Evolutionary conservation across 2,888 invertebrate species (phyloP), one percentile per base, ranked within the genome.

Genomic region (Aelia acuminata): DNA sequence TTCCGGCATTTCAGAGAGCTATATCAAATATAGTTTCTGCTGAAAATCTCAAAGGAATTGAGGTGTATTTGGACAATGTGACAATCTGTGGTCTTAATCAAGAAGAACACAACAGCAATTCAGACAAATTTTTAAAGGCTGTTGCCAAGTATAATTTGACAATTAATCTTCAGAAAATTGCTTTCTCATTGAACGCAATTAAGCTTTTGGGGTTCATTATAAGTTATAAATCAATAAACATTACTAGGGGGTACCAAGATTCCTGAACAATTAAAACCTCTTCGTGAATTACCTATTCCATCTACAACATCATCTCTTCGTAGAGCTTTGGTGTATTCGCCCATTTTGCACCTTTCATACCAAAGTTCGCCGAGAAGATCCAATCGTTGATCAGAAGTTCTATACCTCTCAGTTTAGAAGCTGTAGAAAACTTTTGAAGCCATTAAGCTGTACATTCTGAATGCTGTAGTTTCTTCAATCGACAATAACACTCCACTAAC

Each of bases 61-160:
- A 63, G 63, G 63, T 63, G 63, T 63, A 63, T 63, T 63, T 63
- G 63, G 63, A 63, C 26, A 20, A 63, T 63, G 26, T 70, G 5
- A 70, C 26, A 4, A 8, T 70, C 4, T 70, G 70, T 70, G 7
- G 26, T 31, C 4, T n/a, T 7, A 11, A 70, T 70, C 35, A 35
- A 70, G 8, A 70, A 11, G n/a, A 70, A 70, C 70, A 31, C n/a
- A 11, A 35, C n/a, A 8, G n/a, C 11, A 70, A 70, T 70, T 70
- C n/a, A 13, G 70, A 70, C 7, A 13, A 7, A 7, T 43, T 43
- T 43, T 43, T 43, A 70, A 70, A 70, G n/a, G n/a, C 3, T 22
- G n/a, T 22, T 70, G n/a, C 8, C 20, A 70, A 70, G 70, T 70
- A 70, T 3, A 26, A 26, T 70, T 10, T 70, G 8, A 35, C 26